Conservation (phyloP, 2,113 vertebrate species). For the Gallinago undulata region DNA sequence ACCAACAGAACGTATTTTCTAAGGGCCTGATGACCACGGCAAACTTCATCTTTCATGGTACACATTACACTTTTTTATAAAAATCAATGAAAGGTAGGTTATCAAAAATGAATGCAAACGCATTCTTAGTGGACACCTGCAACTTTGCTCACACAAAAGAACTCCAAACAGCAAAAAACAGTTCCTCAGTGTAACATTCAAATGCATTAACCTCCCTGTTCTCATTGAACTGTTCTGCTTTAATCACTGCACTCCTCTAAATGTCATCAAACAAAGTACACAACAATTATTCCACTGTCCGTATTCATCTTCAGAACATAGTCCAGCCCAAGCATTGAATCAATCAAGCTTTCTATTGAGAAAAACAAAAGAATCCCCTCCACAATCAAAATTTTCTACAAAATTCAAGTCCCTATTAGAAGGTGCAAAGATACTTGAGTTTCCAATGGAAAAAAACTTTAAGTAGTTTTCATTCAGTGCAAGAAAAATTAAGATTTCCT, state of each 20-base stretch:
- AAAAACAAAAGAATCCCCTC: not conserved
- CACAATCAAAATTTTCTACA: not conserved
- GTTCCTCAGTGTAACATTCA: not conserved
- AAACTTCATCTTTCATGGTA: not conserved
- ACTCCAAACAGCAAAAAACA: not conserved
- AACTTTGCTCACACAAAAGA: not conserved
- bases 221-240: not conserved
- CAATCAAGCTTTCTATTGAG: not conserved
- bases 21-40: not conserved
- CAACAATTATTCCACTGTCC: not conserved
- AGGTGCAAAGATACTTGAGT: not conserved
- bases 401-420: not conserved
- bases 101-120: not conserved
- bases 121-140: not conserved
- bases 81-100: not conserved
- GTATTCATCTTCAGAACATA: not conserved
- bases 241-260: not conserved
- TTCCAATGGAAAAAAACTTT: not conserved
- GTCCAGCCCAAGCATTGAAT: fast-evolving
- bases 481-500: not conserved
- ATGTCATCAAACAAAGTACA: not conserved
- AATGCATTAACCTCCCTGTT: not conserved
- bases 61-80: not conserved
- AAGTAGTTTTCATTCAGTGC: not conserved
- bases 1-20: not conserved